phyloP scores from a whole-genome alignment of 2,797 vertebrate genomes.

The Eidolon dupreanum region DNA sequence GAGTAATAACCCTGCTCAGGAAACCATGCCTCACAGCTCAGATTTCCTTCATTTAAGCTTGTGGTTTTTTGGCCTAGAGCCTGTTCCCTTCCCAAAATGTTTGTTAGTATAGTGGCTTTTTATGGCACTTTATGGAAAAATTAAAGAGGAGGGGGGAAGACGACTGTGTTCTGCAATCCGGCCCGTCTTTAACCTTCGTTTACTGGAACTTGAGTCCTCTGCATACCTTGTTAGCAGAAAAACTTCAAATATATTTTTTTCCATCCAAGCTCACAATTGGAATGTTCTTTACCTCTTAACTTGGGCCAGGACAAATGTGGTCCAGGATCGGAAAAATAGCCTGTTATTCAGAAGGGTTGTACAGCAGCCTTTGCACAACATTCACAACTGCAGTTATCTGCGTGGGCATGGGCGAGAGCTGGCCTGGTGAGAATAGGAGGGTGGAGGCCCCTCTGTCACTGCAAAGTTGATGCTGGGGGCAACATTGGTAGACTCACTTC shows the following conservation, averaged over 20 bases:
- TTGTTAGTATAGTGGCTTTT: slow-evolving; percentile 76
- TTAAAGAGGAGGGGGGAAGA: slow-evolving; percentile 7
- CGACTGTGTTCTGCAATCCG: slow-evolving; percentile 39
- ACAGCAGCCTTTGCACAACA: not conserved
- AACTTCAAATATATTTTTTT: slow-evolving; percentile 63
- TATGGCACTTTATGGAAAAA: slow-evolving; percentile 77
- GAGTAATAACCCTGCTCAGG: slow-evolving; percentile 52
- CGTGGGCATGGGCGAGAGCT: not conserved
- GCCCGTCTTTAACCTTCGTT: slow-evolving; percentile 64
- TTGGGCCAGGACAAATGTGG: slow-evolving; percentile 64
- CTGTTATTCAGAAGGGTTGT: not conserved
- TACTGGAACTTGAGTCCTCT: slow-evolving; percentile 68
- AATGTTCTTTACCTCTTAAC: slow-evolving; percentile 74
- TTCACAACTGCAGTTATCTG: not conserved
- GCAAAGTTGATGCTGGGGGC: too few species aligned
- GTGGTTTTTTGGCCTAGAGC: slow-evolving; percentile 71
- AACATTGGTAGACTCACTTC: not conserved
- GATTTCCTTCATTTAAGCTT: slow-evolving; percentile 57
- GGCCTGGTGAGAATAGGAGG: not conserved
- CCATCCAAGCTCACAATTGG: slow-evolving; percentile 51
- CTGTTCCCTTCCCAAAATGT: slow-evolving; percentile 76
- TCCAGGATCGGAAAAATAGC: slow-evolving; percentile 47
- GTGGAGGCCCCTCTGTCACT: not conserved
- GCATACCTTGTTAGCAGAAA: slow-evolving; percentile 73
- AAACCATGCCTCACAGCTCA: slow-evolving; percentile 58